These are phyloP conservation scores for Dicrurus megarhynchus DNA, from an alignment of 2,113 vertebrate species.

Conservation along the genomic window DNA sequence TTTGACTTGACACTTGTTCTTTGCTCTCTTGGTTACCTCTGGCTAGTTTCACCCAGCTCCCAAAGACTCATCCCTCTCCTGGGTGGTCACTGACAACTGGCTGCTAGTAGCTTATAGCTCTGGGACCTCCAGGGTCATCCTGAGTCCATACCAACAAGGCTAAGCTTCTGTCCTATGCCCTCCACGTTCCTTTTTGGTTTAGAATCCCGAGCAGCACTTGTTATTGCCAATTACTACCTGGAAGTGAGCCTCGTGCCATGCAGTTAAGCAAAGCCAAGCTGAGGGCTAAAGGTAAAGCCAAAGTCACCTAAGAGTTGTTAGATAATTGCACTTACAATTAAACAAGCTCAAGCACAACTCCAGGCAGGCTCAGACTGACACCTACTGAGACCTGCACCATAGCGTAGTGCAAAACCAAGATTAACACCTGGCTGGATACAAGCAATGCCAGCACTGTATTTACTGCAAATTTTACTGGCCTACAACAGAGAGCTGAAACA, in stretches of 20 bases:
- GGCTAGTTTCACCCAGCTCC: neutral
- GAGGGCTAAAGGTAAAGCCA: neutral
- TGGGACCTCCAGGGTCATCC: neutral
- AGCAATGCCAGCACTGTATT: neutral
- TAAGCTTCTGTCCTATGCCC: neutral
- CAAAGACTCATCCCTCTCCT: neutral
- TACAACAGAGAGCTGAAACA: neutral
- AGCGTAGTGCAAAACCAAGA: neutral
- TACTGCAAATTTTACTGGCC: neutral
- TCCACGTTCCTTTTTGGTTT: neutral
- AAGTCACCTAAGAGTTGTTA: neutral
- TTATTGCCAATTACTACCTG: neutral
- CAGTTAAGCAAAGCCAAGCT: neutral
- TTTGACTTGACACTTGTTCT: neutral
- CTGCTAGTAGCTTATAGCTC: neutral
- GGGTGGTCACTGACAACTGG: neutral
- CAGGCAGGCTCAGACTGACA: neutral
- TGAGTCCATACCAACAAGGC: neutral
- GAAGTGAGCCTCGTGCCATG: neutral
- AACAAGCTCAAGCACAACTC: neutral
- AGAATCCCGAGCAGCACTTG: neutral
- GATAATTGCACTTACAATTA: neutral
- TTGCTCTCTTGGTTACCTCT: neutral
- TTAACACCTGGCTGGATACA: neutral
- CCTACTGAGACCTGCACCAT: accelerated